Evolutionary conservation across 2,113 vertebrate genomes (phyloP).

Genomic region (Monopterus albus): DNA sequence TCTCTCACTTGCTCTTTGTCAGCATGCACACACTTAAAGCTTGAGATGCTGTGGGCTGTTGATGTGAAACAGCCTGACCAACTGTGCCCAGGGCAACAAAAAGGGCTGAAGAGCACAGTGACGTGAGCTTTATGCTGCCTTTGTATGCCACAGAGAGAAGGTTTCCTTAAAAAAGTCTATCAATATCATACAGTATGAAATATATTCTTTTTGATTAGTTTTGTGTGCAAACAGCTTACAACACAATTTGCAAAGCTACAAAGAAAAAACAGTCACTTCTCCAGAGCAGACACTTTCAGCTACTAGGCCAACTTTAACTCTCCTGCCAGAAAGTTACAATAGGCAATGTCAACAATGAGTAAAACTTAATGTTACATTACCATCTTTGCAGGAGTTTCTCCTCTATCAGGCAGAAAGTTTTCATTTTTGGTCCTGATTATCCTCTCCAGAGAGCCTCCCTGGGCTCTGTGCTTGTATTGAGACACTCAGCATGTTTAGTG

Average conservation of each 20-base stretch:
- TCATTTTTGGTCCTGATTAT: conserved; percentile 59
- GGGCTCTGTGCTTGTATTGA: conserved; percentile 27
- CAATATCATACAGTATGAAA: too few relatives aligned
- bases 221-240: not conserved
- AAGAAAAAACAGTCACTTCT: conserved; percentile 40
- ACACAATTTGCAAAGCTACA: conserved; percentile 20
- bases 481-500: conserved; percentile 57
- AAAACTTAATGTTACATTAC: conserved; percentile 65
- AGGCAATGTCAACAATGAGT: not conserved
- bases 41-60: conserved; percentile 52
- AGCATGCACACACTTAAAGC: conserved; percentile 33
- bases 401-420: conserved; percentile 40
- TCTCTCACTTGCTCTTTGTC: conserved; percentile 52
- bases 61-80: conserved; percentile 53
- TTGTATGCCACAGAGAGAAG: conserved; percentile 9
- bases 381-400: conserved; percentile 72
- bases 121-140: conserved; percentile 28
- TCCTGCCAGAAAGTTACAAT: conserved; percentile 15
- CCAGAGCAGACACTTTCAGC: conserved; percentile 32
- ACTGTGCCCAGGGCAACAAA: conserved; percentile 44
- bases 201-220: not conserved
- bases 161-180: conserved; percentile 21
- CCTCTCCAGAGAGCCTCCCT: conserved; percentile 48
- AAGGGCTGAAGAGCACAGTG: conserved; percentile 26
- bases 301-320: conserved; percentile 53